Evolutionary conservation across 2,888 invertebrate species (phyloP).

Genomic region (Dynastes tityus): DNA sequence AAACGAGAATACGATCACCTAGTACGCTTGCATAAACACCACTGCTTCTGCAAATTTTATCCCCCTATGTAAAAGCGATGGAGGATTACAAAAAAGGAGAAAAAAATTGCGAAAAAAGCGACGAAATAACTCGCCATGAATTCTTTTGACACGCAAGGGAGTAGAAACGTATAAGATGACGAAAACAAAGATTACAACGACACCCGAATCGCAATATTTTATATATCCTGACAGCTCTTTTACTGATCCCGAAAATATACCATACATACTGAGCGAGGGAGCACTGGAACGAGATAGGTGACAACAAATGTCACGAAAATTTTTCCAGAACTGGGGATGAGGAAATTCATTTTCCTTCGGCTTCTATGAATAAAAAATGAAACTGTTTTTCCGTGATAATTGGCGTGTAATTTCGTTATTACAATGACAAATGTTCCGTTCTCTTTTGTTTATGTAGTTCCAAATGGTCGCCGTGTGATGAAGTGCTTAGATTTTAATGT

Average conservation of each 20-base stretch:
- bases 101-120: background rate
- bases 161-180: background rate
- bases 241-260: background rate
- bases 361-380: slow-evolving; percentile 15
- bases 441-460: background rate
- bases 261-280: background rate
- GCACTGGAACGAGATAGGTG: background rate
- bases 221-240: background rate
- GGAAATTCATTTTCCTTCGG: background rate
- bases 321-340: too few species aligned
- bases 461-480: background rate
- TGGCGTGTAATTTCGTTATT: slow-evolving; percentile 17
- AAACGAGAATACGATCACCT: background rate
- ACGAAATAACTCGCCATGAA: background rate
- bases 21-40: background rate
- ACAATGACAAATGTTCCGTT: background rate
- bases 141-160: background rate
- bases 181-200: background rate
- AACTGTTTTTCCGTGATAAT: slow-evolving; percentile 3
- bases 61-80: background rate
- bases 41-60: background rate
- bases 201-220: background rate
- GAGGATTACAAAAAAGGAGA: too few species aligned
- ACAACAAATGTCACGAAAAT: background rate
- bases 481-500: background rate